Evolutionary conservation across 1,140 invertebrate genomes (phyloP), one percentile per base, ranked within the genome.

Genomic region (Pseudachorutes palmiensis): DNA sequence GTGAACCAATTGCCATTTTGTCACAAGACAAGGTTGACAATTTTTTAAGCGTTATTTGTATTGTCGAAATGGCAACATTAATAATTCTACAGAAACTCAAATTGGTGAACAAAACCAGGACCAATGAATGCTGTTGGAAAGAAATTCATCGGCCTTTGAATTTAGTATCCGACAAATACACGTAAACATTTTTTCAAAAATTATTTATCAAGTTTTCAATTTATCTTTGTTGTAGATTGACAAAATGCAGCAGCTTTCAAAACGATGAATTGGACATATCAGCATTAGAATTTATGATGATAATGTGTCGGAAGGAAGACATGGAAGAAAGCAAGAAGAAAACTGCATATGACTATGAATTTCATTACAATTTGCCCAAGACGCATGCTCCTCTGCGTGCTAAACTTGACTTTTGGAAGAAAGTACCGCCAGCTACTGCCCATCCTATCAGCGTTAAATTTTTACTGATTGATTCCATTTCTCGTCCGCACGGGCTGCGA

Each of bases 391-490:
- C 51, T 12, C 26, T 65, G 19, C 26, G 3, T 5, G 55, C 16
- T 3, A 65, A 65, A 28, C 14, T 65, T 24, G 3, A 65, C 2
- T 51, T 57, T 45, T 59, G 9, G 48, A 59, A 30, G 16, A 2
- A 55, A 3, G 5, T 45, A 19, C 19, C 22, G 24, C 24, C 60
- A 64, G 45, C 29, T 14, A 24, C 36, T 5, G 63, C 67, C 1
- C 22, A 28, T 24, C 70, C 70, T 1, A 31, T 63, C 32, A 68
- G 63, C 29, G 36, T 71, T 22, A 58, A 59, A 28, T 32, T 68
- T 14, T n/a, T 71, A 14, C 22, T 68, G 22, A n/a, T 71, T 1
- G 70, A 65, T 28, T 68, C 70, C 9, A 36, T 62, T 1, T 63
- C 70, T n/a, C 22, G 64, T 26, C 26, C 64, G 24, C 66, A 71